Conservation (phyloP, 2,888 invertebrate genomes). For the Mythimna impura region DNA sequence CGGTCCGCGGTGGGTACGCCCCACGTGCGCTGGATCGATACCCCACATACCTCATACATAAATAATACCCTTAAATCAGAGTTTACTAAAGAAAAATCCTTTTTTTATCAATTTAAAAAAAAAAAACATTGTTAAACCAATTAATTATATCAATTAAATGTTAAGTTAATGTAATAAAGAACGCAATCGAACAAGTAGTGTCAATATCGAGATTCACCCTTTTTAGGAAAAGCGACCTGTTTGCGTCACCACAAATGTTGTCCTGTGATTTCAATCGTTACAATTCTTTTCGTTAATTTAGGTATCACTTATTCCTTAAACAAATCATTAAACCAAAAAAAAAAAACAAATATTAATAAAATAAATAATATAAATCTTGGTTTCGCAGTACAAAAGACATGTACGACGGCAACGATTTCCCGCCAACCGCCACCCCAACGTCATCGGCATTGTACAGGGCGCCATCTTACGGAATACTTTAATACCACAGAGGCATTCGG, state of each 20-base stretch:
- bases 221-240: slow-evolving; percentile 32
- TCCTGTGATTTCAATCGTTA: too few species aligned
- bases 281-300: too few species aligned
- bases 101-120: too few species aligned
- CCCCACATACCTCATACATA: background rate
- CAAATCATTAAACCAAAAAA: background rate
- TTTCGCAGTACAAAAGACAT: slow-evolving; percentile 29
- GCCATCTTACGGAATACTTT: slow-evolving; percentile 20
- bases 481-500: background rate
- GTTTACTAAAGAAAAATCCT: background rate
- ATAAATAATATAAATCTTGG: background rate
- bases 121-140: too few species aligned
- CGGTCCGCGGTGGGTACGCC: background rate
- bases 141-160: background rate
- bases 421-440: slow-evolving; percentile 24
- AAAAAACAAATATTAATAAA: background rate
- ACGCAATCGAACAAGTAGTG: background rate
- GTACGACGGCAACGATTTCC: slow-evolving; percentile 27
- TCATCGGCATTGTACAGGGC: background rate
- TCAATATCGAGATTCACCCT: background rate
- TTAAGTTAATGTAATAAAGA: background rate
- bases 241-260: slow-evolving; percentile 13
- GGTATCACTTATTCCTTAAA: background rate
- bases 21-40: slow-evolving; percentile 31
- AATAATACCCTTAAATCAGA: background rate